Evolutionary conservation across 2,797 vertebrate genomes (phyloP), one percentile per base, ranked within the genome.

Genomic region (Dallia pectoralis): DNA sequence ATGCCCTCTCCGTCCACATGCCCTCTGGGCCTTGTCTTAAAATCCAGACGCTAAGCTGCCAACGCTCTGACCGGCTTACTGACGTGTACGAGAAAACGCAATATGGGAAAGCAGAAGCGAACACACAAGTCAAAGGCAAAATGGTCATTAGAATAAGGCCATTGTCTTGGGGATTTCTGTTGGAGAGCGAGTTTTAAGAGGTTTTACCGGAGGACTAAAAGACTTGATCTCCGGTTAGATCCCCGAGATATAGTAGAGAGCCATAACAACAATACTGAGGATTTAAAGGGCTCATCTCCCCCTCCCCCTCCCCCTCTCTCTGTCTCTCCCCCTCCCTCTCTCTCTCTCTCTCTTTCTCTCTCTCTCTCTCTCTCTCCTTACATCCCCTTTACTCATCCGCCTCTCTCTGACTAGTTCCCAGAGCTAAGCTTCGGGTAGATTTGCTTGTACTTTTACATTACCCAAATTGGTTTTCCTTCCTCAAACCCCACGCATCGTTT

Each of bases 381-480:
- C 27, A 25, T 51, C n/a, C 65, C 75, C 22, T 53, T 65, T 65
- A 27, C 81, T 47, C 22, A 29, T 56, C 44, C 49, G 61, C 30
- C 49, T 66, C 30, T 63, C 67, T 64, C n/a, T 72, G 74, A 80
- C 79, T 83, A 65, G 70, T 72, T 16, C 19, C 47, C 61, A 49
- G 75, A 80, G 73, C 73, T 68, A 27, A 40, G 71, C 78, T 82
- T 83, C 72, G 77, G 30, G 51, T 79, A 87, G 87, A 91, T 92
- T 86, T 88, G 76, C 69, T 74, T 76, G 67, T 81, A 86, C 83
- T 85, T 86, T 87, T 80, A 84, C 81, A 91, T 91, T 89, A 91
- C 83, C 79, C 76, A 88, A 89, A 91, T 91, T 88, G 85, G 85
- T 92, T 86, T 85, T 73, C 77, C 72, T 67, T 71, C 66, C 67